Conservation (phyloP, 1,140 invertebrate species). For the Drosophila burlai region DNA sequence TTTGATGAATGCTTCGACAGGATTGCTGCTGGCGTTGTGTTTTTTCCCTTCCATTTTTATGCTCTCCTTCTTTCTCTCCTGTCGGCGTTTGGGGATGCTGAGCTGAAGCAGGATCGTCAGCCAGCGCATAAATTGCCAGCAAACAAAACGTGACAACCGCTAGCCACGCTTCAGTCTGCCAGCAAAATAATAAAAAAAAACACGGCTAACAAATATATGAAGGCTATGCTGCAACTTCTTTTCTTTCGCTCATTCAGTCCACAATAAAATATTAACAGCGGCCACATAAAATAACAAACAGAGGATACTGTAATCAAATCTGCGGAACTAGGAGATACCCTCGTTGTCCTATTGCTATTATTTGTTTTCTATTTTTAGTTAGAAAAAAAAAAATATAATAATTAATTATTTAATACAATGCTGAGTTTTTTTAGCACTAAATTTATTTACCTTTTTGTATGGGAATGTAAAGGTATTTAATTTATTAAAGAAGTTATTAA, state of each 20-base stretch:
- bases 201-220: constrained; percentile 34
- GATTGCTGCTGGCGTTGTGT: constrained; percentile 72
- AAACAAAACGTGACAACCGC: constrained; percentile 80
- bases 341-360: background rate
- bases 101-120: constrained; percentile 60
- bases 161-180: constrained; percentile 73
- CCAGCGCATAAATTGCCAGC: constrained; percentile 73
- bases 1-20: constrained; percentile 85
- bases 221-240: constrained; percentile 73
- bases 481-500: background rate
- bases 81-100: constrained; percentile 27
- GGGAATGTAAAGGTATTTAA: background rate
- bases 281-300: constrained; percentile 65
- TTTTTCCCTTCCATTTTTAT: constrained; percentile 7
- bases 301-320: background rate
- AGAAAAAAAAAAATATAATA: background rate
- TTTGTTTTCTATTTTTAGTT: too few relatives aligned
- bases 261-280: constrained; percentile 81
- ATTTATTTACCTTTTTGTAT: background rate
- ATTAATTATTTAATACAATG: background rate
- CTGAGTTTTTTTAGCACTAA: background rate
- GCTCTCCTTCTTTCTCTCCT: constrained; percentile 35
- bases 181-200: constrained; percentile 37
- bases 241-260: constrained; percentile 56
- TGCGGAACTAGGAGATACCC: constrained; percentile 28